Evolutionary conservation across 2,797 vertebrate genomes (phyloP).

Genomic region (Crotalus adamanteus): DNA sequence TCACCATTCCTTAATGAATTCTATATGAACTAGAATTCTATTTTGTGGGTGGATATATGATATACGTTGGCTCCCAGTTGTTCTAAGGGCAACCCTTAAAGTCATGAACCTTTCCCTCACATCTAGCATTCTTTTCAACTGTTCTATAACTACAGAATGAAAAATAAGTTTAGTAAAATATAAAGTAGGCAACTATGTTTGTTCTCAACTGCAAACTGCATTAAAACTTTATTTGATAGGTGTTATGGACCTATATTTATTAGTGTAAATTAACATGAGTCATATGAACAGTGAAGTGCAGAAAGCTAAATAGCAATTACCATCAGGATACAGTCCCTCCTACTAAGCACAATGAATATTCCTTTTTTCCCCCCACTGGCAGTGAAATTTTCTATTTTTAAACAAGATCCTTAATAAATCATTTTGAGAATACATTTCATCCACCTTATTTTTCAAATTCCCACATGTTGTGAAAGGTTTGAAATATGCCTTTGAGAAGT

Average conservation of each 20-base stretch:
- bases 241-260: constrained; percentile 71
- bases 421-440: constrained; percentile 53
- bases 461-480: neutral
- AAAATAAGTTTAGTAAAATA: constrained; percentile 68
- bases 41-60: constrained; percentile 10
- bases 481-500: constrained; percentile 18
- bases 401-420: constrained; percentile 4
- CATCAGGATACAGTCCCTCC: constrained; percentile 62
- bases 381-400: constrained; percentile 34
- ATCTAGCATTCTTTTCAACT: constrained; percentile 35
- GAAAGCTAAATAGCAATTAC: constrained; percentile 58
- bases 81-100: constrained; percentile 60
- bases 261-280: constrained; percentile 70
- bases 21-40: constrained; percentile 19
- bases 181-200: constrained; percentile 61
- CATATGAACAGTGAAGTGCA: constrained; percentile 59
- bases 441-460: constrained; percentile 32
- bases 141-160: constrained; percentile 41
- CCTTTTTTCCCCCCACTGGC: constrained; percentile 58
- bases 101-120: constrained; percentile 53
- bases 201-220: constrained; percentile 58
- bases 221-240: constrained; percentile 65
- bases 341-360: constrained; percentile 63
- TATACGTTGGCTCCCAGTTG: constrained; percentile 51
- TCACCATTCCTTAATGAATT: neutral